Percentiles rank a stretch among this genome's conserved stretches.
Conservation (phyloP, 2,888 invertebrate species). For the Dryadula phaetusa region DNA sequence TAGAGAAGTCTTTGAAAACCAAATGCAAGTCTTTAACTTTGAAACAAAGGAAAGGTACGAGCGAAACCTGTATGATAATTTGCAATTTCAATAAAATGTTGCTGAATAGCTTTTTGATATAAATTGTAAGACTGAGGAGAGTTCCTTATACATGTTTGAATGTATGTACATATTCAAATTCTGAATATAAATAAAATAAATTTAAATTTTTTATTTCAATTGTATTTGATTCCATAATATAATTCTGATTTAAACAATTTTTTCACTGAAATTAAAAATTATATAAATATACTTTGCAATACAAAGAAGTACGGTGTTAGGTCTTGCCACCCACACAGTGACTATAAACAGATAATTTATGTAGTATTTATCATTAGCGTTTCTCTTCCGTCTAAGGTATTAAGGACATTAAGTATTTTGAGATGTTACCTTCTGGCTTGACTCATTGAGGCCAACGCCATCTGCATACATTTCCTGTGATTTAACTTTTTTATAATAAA, state of each 20-base stretch:
- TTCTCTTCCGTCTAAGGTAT: background rate
- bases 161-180: too few species aligned
- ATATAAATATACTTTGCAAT: too few species aligned
- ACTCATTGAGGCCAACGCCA: constrained; percentile 13
- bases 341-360: background rate
- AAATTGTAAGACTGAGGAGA: constrained; percentile 7
- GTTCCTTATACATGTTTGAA: background rate
- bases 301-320: background rate
- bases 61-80: constrained; percentile 44
- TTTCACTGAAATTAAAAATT: too few species aligned
- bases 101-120: constrained; percentile 31
- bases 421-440: background rate
- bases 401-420: background rate
- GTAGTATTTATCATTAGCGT: background rate
- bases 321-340: background rate
- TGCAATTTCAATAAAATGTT: constrained; percentile 44
- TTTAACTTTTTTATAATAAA: too few species aligned
- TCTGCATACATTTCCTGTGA: background rate
- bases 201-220: too few species aligned
- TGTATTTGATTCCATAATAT: too few species aligned
- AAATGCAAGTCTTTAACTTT: constrained; percentile 44
- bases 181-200: too few species aligned
- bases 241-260: too few species aligned
- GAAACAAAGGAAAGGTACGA: constrained; percentile 37
- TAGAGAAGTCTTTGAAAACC: constrained; percentile 34